phyloP scores from a whole-genome alignment of 2,113 vertebrate species.

The Entomyzon cyanotis region DNA sequence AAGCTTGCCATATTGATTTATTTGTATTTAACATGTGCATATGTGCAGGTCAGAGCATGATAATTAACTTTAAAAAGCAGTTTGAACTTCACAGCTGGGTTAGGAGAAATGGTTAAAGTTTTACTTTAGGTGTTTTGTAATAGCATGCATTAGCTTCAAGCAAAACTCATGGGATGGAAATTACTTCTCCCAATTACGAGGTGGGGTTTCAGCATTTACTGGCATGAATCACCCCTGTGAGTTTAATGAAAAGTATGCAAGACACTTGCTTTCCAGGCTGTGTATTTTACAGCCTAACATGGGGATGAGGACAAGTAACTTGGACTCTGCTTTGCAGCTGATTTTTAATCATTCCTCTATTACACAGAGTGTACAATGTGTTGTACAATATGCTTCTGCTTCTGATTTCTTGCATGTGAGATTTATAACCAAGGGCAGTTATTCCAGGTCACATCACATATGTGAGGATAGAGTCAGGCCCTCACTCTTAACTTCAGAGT shows the following conservation, averaged over 20 bases:
- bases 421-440: not conserved
- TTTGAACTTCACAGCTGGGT: conserved; percentile 62
- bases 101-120: conserved; percentile 52
- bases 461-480: not conserved
- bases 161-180: conserved; percentile 58
- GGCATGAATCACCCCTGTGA: conserved; percentile 49
- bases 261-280: conserved; percentile 25
- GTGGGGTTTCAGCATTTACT: conserved; percentile 49
- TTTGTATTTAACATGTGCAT: conserved; percentile 35
- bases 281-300: not conserved
- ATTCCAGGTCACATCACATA: not conserved
- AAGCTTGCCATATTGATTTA: conserved; percentile 58
- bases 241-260: conserved; percentile 54
- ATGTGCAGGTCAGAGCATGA: conserved; percentile 27
- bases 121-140: conserved; percentile 59
- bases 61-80: conserved; percentile 53
- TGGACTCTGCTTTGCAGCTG: not conserved
- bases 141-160: conserved; percentile 41
- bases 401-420: not conserved
- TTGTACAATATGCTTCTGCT: not conserved
- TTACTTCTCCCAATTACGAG: conserved; percentile 54
- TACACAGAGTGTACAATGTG: not conserved
- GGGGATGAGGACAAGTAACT: not conserved
- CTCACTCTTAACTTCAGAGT: fast-evolving
- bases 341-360: not conserved